These are phyloP conservation scores for Sebastes matsubarae DNA, from an alignment of 2,797 vertebrate genomes.

Conservation along the genomic window DNA sequence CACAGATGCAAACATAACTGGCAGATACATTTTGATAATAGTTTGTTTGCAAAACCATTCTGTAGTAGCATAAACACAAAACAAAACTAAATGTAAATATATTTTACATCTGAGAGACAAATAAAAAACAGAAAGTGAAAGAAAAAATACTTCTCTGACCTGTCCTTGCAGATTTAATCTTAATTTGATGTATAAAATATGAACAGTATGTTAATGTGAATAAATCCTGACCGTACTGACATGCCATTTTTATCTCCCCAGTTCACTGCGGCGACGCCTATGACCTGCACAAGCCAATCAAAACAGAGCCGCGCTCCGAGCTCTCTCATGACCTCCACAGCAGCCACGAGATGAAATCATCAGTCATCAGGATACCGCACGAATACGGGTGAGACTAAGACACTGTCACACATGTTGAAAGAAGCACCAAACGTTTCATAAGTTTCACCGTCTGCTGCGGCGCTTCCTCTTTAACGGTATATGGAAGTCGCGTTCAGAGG, in stretches of 20 bases:
- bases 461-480: slow-evolving; percentile 30
- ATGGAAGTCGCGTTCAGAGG: slow-evolving; percentile 15
- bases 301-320: slow-evolving; percentile 88
- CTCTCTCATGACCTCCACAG: slow-evolving; percentile 81
- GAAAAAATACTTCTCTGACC: too few relatives aligned
- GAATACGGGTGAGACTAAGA: slow-evolving; percentile 87
- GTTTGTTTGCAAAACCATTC: neutral
- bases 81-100: neutral
- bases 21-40: neutral
- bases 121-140: neutral
- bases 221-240: neutral
- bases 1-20: neutral
- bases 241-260: slow-evolving; percentile 27
- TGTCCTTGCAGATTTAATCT: neutral
- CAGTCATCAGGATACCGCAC: slow-evolving; percentile 86
- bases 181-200: neutral
- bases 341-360: slow-evolving; percentile 88
- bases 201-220: neutral
- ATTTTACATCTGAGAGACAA: neutral
- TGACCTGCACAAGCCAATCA: slow-evolving; percentile 88
- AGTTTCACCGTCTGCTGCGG: neutral
- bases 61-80: neutral
- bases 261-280: slow-evolving; percentile 66
- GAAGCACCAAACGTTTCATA: neutral
- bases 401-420: neutral